Percentiles rank a stretch among this genome's conserved stretches.
Conservation (phyloP, 2,113 vertebrate genomes). For the Chionomys nivalis region DNA sequence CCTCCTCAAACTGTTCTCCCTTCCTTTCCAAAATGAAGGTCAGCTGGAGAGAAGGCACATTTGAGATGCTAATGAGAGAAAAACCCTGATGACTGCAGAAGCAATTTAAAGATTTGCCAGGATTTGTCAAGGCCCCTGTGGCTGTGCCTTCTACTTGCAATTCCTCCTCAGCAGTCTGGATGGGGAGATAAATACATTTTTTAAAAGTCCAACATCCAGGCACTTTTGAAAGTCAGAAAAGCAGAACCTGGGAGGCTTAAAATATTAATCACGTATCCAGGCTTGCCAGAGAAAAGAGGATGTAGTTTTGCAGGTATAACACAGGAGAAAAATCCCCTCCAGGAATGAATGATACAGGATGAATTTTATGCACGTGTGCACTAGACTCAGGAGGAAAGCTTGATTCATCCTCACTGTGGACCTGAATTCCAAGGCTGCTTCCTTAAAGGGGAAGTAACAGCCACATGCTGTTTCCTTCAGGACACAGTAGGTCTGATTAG, state of each 20-base stretch:
- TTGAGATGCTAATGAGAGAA: constrained; percentile 69
- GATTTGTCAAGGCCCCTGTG: constrained; percentile 62
- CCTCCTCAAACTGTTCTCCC: constrained; percentile 9
- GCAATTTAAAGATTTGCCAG: constrained; percentile 74
- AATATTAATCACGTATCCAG: constrained; percentile 74
- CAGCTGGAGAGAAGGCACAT: constrained; percentile 54
- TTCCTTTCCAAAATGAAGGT: constrained; percentile 63
- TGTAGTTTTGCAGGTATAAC: constrained; percentile 60
- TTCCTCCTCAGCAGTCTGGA: constrained; percentile 65
- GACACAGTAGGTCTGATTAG: background rate
- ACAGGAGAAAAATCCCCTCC: constrained; percentile 65
- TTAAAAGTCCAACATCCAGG: constrained; percentile 64
- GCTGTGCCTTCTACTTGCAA: constrained; percentile 61
- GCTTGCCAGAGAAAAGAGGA: constrained; percentile 69
- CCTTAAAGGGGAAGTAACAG: background rate
- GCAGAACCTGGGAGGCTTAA: constrained; percentile 71
- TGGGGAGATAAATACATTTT: constrained; percentile 76
- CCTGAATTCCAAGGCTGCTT: constrained; percentile 6
- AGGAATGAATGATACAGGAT: background rate
- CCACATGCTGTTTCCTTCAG: background rate
- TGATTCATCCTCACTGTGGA: constrained; percentile 40
- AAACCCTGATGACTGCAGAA: constrained; percentile 70
- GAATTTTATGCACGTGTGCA: constrained; percentile 51
- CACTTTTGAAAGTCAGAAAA: constrained; percentile 63
- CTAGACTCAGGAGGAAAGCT: background rate